Evolutionary conservation across 2,797 vertebrate genomes (phyloP), one percentile per base, ranked within the genome.

Genomic region (Tarsius wallacei): DNA sequence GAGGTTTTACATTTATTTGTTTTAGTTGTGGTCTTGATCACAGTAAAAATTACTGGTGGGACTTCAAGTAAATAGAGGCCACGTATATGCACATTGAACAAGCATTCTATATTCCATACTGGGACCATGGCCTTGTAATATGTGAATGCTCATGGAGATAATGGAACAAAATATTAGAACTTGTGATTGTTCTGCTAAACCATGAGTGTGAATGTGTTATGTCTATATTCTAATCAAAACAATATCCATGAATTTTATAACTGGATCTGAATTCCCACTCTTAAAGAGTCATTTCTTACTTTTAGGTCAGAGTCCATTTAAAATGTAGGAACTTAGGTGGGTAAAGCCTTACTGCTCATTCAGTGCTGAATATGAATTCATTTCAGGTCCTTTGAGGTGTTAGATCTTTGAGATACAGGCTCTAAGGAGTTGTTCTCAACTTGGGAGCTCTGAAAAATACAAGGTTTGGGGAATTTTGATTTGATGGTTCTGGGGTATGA

Each of bases 371-470:
- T 59, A 14, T 6, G 33, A 82, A 78, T 96, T 61, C 21, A 49
- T 93, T 93, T 90, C 36, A 94, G 53, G 91, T 88, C 36, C 49
- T 81, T 81, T 55, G 73, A 87, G 51, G 22, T 74, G 1, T 91
- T 53, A 84, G 55, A 33, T 0, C 31, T 33, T 53, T 57, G 66
- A 92, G 64, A 87, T 78, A 93, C 4, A 49, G 28, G 19, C 57
- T 74, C 10, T 7, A 28, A 81, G 24, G 19, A 82, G 15, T 76
- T 70, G 53, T 8, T 94, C 5, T 95, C 33, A 42, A 94, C 13
- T 17, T 33, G 5, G 4, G 42, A n/a, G 8, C 66, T 49, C 42
- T 90, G 28, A 91, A 91, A 89, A 76, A 73, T 17, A 36, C 14
- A 28, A 63, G 21, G 64, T 88, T 93, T 74, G 92, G 11, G 81